Base-by-base conservation (phyloP, 2,113 vertebrate species). In the Rhinoderma darwinii region DNA sequence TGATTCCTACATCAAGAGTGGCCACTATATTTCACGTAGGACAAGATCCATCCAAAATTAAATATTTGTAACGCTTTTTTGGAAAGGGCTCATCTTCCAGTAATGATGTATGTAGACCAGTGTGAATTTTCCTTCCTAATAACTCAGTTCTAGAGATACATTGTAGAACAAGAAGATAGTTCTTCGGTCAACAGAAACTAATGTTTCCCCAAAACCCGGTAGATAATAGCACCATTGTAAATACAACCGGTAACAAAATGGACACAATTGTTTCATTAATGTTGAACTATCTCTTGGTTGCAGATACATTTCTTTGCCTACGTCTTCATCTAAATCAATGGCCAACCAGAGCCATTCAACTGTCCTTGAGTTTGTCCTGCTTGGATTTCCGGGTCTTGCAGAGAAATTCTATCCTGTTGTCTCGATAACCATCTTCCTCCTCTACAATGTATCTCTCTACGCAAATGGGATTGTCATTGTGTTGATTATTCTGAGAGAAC, bases 371-470 rank as follows among this genome's bases (percentile, higher is more conserved):
- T 87, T 87, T 74, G 39, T 82, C 32, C 27, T 87, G 25, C 25
- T 87, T 22, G 85, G 85, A 7, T 87, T 87, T 43, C 85, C 85
- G 11, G 77, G 78, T 18, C 78, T 87, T 20, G 50, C 50, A 32
- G 37, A 27, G 7, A 74, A 35, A 4, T 74, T 87, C 35, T n/a
- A 15, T 25, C 9, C 14, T 74, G 15, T 51, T 6, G 77, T 87
- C 30, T 81, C 85, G 0, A 9, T 82, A 3, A 39, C 35, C 32
- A 54, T 82, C 37, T 87, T 82, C 20, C 10, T 82, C 20, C 25
- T 82, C 15, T 87, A 74, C 20, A 87, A 56, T 5, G 32, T 73
- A 8, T 43, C 85, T n/a, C 47, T 87, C 25, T 59, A 12, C 15
- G 85, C 78, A 9, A 87, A 87, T 74, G 56, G 78, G 4, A 73